Evolutionary conservation across 2,113 vertebrate species (phyloP).

Genomic region (Notothenia rossii): DNA sequence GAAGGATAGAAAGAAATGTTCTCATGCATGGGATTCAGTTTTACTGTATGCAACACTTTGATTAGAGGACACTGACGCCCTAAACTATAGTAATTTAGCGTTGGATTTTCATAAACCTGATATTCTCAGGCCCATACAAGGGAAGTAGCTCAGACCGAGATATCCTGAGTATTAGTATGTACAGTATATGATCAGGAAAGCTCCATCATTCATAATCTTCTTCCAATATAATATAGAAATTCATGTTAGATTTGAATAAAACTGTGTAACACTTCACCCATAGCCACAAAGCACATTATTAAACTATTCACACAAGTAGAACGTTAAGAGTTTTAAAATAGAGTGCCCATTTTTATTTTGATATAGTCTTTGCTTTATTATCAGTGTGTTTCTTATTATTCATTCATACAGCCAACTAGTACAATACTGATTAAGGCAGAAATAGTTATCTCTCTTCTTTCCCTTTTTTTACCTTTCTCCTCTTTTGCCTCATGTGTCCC

Average conservation of each 20-base stretch:
- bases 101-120: too few relatives aligned
- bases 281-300: background rate
- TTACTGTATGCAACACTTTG: background rate
- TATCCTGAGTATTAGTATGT: background rate
- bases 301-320: too few relatives aligned
- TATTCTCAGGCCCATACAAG: too few relatives aligned
- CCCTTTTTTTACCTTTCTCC: background rate
- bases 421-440: background rate
- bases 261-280: background rate
- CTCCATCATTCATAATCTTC: too few relatives aligned
- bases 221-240: too few relatives aligned
- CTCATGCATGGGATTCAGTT: background rate
- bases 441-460: background rate
- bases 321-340: too few relatives aligned
- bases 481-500: constrained; percentile 3
- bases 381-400: background rate
- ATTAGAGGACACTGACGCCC: background rate
- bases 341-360: background rate
- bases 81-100: too few relatives aligned
- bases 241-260: too few relatives aligned
- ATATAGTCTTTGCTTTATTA: background rate
- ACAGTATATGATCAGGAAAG: background rate
- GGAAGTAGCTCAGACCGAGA: background rate
- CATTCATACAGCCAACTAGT: background rate
- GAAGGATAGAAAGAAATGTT: background rate